Base-by-base conservation (phyloP, 2,888 invertebrate species). In the Lordiphosa andalusiaca region DNA sequence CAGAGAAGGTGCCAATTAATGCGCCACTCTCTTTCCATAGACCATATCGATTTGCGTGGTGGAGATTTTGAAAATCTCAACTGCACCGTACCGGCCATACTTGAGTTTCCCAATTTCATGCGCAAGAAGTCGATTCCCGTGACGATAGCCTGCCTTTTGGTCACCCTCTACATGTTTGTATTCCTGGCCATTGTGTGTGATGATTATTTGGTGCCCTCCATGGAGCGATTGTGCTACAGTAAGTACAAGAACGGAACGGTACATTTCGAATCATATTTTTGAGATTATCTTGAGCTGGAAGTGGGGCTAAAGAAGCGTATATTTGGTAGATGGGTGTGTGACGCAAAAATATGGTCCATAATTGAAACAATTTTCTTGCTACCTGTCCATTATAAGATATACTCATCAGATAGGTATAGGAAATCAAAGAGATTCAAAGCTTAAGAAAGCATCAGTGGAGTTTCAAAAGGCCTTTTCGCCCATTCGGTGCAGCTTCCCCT, bases 171-270 rank as follows among this genome's bases (percentile, higher is more conserved):
- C 89, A 92, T 95, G 77, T 97, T 97, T 86, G 91, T 94, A 37
- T 90, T 95, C 35, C 90, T 97, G 59, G 96, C 96, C 0, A 92
- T 96, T 57, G 94, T 97, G 23, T 97, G 97, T 89, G 96, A 98
- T 85, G 95, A 96, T 85, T 97, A 95, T 89, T 96, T 98, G 86
- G 96, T 97, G 13, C 96, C 97, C 0, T 94, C 96, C 2, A 94
- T 97, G 66, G 96, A 95, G 86, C 93, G 92, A 80, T 93, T 97
- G 86, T 95, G 96, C 87, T 93, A 94, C 75, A 93, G 97, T 96
- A 89, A 91, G 92, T 91, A 57, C 12, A 21, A 16, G 19, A n/a
- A 19, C 2, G 4, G n/a, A n/a, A n/a, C n/a, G n/a, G n/a, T n/a
- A 21, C 4, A 21, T 4, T 21, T 21, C 19, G 2, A 19, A 4